Percentiles rank a stretch among this genome's conserved stretches.
These are phyloP conservation scores for Phaetusa simplex DNA, from an alignment of 2,113 vertebrate species.

Conservation along the genomic window DNA sequence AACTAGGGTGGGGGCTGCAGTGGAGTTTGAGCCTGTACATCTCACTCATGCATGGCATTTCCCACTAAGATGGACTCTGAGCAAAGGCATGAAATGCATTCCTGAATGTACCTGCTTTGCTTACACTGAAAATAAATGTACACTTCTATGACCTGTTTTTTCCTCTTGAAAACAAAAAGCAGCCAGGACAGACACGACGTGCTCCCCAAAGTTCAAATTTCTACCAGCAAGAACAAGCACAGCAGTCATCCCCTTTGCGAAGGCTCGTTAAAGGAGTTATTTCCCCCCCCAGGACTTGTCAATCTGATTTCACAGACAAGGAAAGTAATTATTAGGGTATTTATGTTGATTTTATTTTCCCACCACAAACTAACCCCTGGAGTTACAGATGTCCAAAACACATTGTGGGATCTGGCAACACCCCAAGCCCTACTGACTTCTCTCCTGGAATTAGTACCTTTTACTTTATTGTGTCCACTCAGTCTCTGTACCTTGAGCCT, in stretches of 20 bases:
- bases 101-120: not conserved
- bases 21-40: not conserved
- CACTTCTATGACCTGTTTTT: not conserved
- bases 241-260: not conserved
- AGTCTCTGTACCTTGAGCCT: not conserved
- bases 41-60: not conserved
- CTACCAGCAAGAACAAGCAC: not conserved
- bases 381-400: not conserved
- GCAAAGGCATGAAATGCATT: not conserved
- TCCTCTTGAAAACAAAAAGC: not conserved
- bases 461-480: not conserved
- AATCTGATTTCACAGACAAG: slow-evolving; percentile 21
- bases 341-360: slow-evolving; percentile 30
- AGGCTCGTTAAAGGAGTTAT: not conserved
- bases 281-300: not conserved
- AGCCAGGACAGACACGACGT: not conserved
- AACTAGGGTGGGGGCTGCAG: not conserved
- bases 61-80: not conserved
- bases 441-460: not conserved
- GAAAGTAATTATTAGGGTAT: slow-evolving; percentile 28
- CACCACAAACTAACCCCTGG: not conserved
- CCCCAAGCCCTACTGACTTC: not conserved
- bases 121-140: not conserved
- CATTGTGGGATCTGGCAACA: not conserved
- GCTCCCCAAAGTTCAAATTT: not conserved